Evolutionary conservation across 2,113 vertebrate species (phyloP).

Genomic region (Hipposideros armiger): DNA sequence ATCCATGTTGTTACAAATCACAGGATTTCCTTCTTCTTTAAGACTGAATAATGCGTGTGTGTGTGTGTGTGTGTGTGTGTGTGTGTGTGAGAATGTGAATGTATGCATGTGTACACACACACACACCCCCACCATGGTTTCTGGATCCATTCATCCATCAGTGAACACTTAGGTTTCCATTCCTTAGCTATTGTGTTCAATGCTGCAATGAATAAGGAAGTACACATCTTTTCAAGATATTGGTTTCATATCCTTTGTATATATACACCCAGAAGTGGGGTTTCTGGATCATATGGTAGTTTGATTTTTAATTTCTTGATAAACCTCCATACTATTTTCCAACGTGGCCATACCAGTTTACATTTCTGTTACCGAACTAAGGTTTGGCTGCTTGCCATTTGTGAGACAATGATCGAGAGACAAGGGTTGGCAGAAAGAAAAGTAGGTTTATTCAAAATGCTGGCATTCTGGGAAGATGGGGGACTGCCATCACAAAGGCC

Average conservation of each 20-base stretch:
- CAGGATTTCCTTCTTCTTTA: not conserved
- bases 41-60: not conserved
- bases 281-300: not conserved
- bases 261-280: not conserved
- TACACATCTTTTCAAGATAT: not conserved
- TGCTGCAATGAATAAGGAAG: not conserved
- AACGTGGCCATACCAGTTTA: no score
- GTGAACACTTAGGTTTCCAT: not conserved
- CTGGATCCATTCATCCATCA: not conserved
- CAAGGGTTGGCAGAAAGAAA: no score
- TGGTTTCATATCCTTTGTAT: not conserved
- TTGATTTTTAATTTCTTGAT: not conserved
- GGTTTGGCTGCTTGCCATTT: no score
- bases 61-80: no score
- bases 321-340: not conserved
- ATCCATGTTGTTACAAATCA: not conserved
- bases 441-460: no score
- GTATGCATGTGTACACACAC: no score
- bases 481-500: no score
- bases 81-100: no score
- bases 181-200: not conserved
- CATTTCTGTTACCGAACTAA: no score
- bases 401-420: no score
- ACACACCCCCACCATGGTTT: not conserved
- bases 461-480: no score